Evolutionary conservation across 2,113 vertebrate genomes (phyloP), one percentile per base, ranked within the genome.

Genomic region (Mustelus asterias): DNA sequence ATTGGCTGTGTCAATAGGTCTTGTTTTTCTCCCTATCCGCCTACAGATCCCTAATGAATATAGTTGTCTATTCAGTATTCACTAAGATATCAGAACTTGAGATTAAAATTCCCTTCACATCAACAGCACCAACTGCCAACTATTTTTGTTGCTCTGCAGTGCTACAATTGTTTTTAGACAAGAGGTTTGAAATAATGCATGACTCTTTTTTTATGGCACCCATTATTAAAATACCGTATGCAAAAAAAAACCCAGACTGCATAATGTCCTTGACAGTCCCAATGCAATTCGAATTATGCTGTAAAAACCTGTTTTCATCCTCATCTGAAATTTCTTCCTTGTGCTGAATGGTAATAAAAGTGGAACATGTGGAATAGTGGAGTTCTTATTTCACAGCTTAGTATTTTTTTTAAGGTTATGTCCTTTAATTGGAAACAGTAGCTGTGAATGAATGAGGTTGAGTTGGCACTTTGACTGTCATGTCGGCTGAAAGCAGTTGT

Each of bases 191-290:
- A 93, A 72, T 95, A 72, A 95, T 95, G 94, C 67, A 95, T 70
- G 37, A 76, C 44, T 16, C 41, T 63, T 95, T 70, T 72, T 72
- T 54, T 20, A 67, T 18, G 41, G 69, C 70, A 33, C 94, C 24
- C 94, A 95, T 95, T 95, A 95, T 54, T 95, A 54, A 95, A 95
- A 95, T 72, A 95, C 26, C 5, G 29, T 37, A 94, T 76, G 41
- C 26, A 95, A 95, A 72, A 67, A 48, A 44, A 29, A 29, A 8
- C 6, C 67, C 63, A 29, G 65, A 95, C 7, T 95, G 41, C 48
- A 18, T 6, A 95, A 76, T 95, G 67, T 48, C 67, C 94, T 70
- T 95, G 92, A 95, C 94, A 48, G 69, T 54, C 54, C 69, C 29
- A 24, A 54, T 48, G 14, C 41, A 95, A 7, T 18, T 90, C 88